Base-by-base conservation (phyloP, 1,140 invertebrate genomes). In the Araneus ventricosus region DNA sequence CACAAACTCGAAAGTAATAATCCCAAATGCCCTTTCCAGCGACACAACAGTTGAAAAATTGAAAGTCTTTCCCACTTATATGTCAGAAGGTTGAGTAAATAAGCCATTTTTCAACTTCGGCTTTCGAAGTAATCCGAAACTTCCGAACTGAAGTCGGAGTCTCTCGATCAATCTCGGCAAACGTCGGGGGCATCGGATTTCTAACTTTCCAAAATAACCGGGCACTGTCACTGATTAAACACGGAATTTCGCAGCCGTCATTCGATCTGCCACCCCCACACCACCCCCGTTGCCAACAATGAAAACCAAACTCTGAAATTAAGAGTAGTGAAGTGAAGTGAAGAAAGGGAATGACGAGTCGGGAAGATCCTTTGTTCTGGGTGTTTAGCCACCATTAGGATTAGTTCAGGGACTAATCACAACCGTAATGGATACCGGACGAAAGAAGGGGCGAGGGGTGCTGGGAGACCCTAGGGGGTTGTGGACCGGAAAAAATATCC, bases 321-420 rank as follows among this genome's bases (percentile, higher is more conserved):
- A 75, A 75, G 70, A 34, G 70, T 20, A 37, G 70, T 37, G 70
- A 75, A 37, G 70, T 75, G 70, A 75, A 30, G 30, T 75, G 27
- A 75, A 67, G 63, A 27, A 10, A 37, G 59, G n/a, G n/a, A 63
- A 63, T 63, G 59, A 63, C 59, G 30, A 34, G 34, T 87, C 85
- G 85, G 85, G 85, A 17, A 22, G 17, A 39, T 30, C 63, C 87
- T 41, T 88, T 88, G 87, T 88, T 75, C 87, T 67, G 87, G 87
- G n/a, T 88, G 87, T 88, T 88, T 88, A 88, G 87, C 61, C n/a
- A 75, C 87, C 87, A 88, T 88, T 88, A 88, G 87, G 87, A 88
- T 88, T 88, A 88, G 61, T 37, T 57, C 34, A 34, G 41, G 87
- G 87, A 34, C 87, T 88, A 88, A 88, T 88, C 87, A 70, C 61